Base-by-base conservation (phyloP, 2,888 invertebrate genomes). In the Onchidella celtica region DNA sequence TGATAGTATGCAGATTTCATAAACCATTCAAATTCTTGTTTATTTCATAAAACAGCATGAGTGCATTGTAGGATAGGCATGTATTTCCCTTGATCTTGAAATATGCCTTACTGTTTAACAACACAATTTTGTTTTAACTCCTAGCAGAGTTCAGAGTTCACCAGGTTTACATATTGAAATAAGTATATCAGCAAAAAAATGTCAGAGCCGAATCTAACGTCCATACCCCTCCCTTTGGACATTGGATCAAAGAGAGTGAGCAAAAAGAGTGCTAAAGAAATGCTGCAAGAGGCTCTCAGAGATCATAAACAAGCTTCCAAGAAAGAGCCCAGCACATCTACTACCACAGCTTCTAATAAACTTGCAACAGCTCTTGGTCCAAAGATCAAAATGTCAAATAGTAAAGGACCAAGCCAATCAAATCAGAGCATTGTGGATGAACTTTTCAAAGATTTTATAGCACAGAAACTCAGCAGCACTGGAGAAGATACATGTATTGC, bases 391-490 rank as follows among this genome's bases (percentile, higher is more conserved):
- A 72, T n/a, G 21, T 24, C 40, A 40, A 57, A 14, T 1, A 36
- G 11, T 1, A 38, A 11, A 27, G 68, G 38, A 59, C 24, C 63
- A 17, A 32, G 61, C 47, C 32, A 70, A 55, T 79, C 79, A 34
- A 73, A 73, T 65, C 81, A 76, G 55, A 69, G 72, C 55, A 87
- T 89, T 79, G 90, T 90, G 55, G 89, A 90, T 84, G 88, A 90
- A 74, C 84, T 90, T 47, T 90, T 90, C 79, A 89, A 89, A 83
- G 90, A 89, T 72, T 90, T 90, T 68, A 84, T 90, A 69, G 85
- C 89, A 6, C 78, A 86, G 11, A 90, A 89, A 79, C 81, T 88
- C 68, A 86, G 85, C 61, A 74, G 68, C 29, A 83, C 85, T n/a
- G 36, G 69, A 6, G 63, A 65, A 21, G 73, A 38, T 14, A 32